phyloP scores from a whole-genome alignment of 2,888 invertebrate species.

The Sphecodes monilicornis region DNA sequence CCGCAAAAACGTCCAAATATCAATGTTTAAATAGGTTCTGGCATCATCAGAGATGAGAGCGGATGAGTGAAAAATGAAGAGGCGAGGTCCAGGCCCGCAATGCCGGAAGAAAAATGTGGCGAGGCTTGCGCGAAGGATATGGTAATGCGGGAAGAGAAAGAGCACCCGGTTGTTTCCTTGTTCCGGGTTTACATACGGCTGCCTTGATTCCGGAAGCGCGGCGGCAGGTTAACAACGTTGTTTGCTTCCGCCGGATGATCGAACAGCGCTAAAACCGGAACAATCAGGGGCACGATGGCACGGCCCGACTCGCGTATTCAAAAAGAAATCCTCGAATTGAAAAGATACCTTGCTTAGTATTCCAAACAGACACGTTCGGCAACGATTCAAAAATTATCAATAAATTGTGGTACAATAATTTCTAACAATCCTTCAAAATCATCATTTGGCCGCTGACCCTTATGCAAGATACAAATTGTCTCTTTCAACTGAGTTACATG shows the following conservation, averaged over 20 bases:
- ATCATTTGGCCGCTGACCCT: too few relatives aligned
- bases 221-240: conserved; percentile 73
- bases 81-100: conserved; percentile 33
- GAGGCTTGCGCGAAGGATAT: conserved; percentile 39
- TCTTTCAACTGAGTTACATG: too few relatives aligned
- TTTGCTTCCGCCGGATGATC: conserved; percentile 70
- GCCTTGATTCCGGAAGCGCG: conserved; percentile 57
- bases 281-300: neutral
- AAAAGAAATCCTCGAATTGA: neutral
- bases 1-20: neutral
- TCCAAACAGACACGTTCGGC: neutral
- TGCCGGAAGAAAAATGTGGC: conserved; percentile 49
- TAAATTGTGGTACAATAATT: neutral
- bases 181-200: conserved; percentile 29
- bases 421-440: neutral
- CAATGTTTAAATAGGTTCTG: neutral
- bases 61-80: conserved; percentile 50
- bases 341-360: neutral
- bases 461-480: too few relatives aligned
- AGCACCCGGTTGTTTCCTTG: conserved; percentile 26
- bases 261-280: conserved; percentile 45
- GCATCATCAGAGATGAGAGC: neutral
- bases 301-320: neutral
- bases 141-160: conserved; percentile 37
- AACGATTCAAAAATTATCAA: neutral